phyloP scores from a whole-genome alignment of 1,140 invertebrate species.

The Diabrotica virgifera region DNA sequence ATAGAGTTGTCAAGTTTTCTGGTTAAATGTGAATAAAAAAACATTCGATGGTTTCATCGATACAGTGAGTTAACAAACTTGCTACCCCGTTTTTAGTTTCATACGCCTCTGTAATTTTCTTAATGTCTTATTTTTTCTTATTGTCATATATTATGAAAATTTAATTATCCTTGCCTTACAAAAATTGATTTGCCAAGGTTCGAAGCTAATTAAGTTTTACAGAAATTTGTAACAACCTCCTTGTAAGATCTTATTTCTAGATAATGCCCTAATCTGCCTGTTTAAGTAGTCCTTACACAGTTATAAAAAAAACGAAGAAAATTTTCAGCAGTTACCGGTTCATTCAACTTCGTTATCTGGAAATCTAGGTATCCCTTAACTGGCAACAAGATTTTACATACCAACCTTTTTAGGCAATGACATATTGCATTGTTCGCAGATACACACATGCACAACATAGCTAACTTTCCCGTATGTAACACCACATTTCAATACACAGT shows the following conservation, averaged over 20 bases:
- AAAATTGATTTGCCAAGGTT: no score
- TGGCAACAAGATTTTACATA: conserved; percentile 14
- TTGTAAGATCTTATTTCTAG: not conserved
- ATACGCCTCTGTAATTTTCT: no score
- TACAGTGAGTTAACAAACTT: no score
- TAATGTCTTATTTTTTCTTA: no score
- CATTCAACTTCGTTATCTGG: conserved; percentile 13
- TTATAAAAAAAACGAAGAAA: not conserved
- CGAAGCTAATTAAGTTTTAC: not conserved
- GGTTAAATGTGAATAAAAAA: no score
- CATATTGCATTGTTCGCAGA: conserved; percentile 19
- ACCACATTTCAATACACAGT: conserved; percentile 17
- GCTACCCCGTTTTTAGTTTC: no score
- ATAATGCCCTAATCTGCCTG: not conserved
- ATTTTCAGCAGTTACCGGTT: conserved; percentile 4
- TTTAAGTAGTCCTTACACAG: not conserved
- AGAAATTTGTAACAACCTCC: not conserved
- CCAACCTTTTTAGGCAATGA: conserved; percentile 15
- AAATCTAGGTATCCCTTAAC: conserved; percentile 16
- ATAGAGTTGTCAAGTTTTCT: no score
- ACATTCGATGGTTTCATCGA: no score
- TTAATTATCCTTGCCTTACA: no score
- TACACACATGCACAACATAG: conserved; percentile 15
- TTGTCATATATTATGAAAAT: no score
- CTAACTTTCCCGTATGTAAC: conserved; percentile 18